Percentiles rank a stretch among this genome's conserved stretches.
Evolutionary conservation across 2,888 invertebrate species (phyloP).

Genomic region (Hyppa rectilinea): DNA sequence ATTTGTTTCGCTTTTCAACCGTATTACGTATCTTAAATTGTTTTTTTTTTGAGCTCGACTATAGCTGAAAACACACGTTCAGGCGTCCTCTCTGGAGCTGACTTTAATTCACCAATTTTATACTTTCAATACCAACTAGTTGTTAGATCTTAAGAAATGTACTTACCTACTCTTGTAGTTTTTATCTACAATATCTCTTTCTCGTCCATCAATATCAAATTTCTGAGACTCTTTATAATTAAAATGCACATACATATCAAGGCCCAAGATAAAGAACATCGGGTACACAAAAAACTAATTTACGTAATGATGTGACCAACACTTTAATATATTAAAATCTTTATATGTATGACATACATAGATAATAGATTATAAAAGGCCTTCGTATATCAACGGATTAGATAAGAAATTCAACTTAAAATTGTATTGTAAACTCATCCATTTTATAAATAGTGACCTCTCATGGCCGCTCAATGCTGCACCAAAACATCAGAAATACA

Average conservation of each 20-base stretch:
- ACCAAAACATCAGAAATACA: slow-evolving; percentile 66
- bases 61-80: no score
- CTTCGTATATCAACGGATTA: slow-evolving; percentile 78
- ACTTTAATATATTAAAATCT: slow-evolving; percentile 59
- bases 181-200: no score
- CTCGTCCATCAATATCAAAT: no score
- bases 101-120: no score
- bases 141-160: no score
- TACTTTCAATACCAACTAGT: no score
- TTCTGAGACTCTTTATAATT: no score
- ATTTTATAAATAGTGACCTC: slow-evolving; percentile 70
- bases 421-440: slow-evolving; percentile 81
- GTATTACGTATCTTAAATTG: slow-evolving; percentile 1
- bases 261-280: slow-evolving; percentile 6
- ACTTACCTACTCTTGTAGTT: no score
- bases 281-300: slow-evolving; percentile 56
- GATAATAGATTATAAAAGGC: slow-evolving; percentile 76
- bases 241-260: slow-evolving; percentile 49
- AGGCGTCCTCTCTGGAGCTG: no score
- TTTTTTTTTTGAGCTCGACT: not conserved
- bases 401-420: slow-evolving; percentile 76
- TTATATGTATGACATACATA: slow-evolving; percentile 61
- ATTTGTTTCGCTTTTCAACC: slow-evolving; percentile 14
- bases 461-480: slow-evolving; percentile 57
- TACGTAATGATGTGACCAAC: slow-evolving; percentile 62